Percentiles rank a stretch among this genome's conserved stretches.
Evolutionary conservation across 2,888 invertebrate genomes (phyloP).

Genomic region (Helobdella robusta): DNA sequence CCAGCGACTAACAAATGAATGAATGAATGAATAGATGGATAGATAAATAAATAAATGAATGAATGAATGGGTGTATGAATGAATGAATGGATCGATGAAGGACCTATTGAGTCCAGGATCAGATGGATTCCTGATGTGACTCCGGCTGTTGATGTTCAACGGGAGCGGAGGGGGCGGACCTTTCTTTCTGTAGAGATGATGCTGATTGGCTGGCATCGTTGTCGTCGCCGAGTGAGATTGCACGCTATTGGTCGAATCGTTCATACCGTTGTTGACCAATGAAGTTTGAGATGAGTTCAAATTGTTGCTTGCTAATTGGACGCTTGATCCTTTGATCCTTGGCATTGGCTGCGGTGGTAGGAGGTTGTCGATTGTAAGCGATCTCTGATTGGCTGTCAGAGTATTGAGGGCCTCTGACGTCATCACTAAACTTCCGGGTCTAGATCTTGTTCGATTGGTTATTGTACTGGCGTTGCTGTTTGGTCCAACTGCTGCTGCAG

Average conservation of each 20-base stretch:
- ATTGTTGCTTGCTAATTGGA: too few relatives aligned
- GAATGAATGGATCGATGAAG: too few relatives aligned
- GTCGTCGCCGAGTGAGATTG: background rate
- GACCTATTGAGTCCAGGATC: conserved; percentile 35
- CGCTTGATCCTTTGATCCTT: conserved; percentile 10
- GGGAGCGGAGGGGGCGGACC: conserved; percentile 35
- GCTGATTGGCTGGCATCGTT: background rate
- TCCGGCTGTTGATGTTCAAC: conserved; percentile 24
- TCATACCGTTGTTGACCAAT: too few relatives aligned
- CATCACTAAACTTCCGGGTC: conserved; percentile 33
- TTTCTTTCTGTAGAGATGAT: conserved; percentile 27
- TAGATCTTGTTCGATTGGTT: conserved; percentile 25
- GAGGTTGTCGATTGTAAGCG: conserved; percentile 29
- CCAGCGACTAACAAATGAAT: too few relatives aligned
- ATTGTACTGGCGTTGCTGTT: too few relatives aligned
- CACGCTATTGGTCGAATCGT: background rate
- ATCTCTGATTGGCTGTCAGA: conserved; percentile 26
- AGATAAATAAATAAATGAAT: too few relatives aligned
- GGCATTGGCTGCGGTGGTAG: conserved; percentile 58
- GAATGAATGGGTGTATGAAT: too few relatives aligned
- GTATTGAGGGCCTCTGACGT: conserved; percentile 21
- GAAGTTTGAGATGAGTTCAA: too few relatives aligned
- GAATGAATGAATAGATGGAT: too few relatives aligned
- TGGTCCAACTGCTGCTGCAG: too few relatives aligned
- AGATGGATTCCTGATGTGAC: conserved; percentile 39